Evolutionary conservation across 37 sponge, comb jelly and placozoan genomes (phyloP).

Genomic region (Geodia barretti): DNA sequence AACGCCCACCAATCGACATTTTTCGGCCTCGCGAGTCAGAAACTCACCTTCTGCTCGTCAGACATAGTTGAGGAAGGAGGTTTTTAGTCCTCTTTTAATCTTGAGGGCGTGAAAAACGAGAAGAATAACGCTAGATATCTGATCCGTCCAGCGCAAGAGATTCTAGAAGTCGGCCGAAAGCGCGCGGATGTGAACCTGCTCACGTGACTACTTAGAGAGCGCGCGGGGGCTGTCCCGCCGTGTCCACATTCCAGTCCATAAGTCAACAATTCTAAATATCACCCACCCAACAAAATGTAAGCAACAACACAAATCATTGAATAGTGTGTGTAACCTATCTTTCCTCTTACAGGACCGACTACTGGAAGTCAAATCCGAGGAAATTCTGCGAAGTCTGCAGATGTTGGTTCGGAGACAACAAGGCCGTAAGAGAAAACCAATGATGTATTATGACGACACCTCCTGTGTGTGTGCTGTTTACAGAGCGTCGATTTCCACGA

Average conservation of each 20-base stretch:
- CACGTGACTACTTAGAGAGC: too few relatives aligned
- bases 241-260: too few relatives aligned
- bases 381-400: slow-evolving; percentile 89
- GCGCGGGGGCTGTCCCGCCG: too few relatives aligned
- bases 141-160: too few relatives aligned
- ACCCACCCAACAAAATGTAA: neutral
- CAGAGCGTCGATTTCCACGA: slow-evolving; percentile 90
- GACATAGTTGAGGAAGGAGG: slow-evolving; percentile 47
- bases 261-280: neutral
- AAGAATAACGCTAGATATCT: too few relatives aligned
- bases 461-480: neutral
- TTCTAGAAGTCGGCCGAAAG: too few relatives aligned
- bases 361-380: slow-evolving; percentile 92
- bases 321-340: neutral
- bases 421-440: slow-evolving; percentile 56
- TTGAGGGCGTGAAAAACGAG: neutral
- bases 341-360: slow-evolving; percentile 74
- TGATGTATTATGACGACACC: neutral
- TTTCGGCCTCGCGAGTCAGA: neutral
- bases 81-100: neutral
- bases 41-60: slow-evolving; percentile 69
- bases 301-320: neutral
- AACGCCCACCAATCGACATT: neutral
- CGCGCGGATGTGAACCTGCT: too few relatives aligned
- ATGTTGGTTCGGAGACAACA: slow-evolving; percentile 94